phyloP scores from a whole-genome alignment of 1,140 invertebrate genomes.

The Elysia chlorotica region DNA sequence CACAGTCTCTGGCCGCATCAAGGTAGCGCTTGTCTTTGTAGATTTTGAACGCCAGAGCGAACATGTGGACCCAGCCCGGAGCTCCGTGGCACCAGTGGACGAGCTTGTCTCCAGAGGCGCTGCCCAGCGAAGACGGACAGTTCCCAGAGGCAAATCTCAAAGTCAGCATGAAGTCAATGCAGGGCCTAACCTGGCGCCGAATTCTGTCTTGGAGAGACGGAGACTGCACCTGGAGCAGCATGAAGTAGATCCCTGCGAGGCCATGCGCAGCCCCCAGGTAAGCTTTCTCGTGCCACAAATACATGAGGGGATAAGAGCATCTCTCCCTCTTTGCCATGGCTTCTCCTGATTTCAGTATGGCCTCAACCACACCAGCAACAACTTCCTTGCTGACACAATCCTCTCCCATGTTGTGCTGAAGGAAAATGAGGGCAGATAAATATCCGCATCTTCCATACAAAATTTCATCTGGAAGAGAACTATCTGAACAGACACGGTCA shows the following conservation, averaged over 20 bases:
- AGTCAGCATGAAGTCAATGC: conserved; percentile 70
- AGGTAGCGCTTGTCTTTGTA: conserved; percentile 79
- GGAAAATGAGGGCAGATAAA: conserved; percentile 70
- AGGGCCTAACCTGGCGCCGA: conserved; percentile 63
- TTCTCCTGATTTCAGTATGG: conserved; percentile 73
- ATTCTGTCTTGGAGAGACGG: conserved; percentile 32
- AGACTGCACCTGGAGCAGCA: conserved; percentile 73
- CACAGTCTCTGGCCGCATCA: conserved; percentile 73
- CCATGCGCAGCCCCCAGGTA: conserved; percentile 91
- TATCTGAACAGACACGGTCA: conserved; percentile 34
- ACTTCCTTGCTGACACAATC: neutral
- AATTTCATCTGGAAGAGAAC: conserved; percentile 76
- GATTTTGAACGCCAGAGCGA: conserved; percentile 75
- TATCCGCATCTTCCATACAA: conserved; percentile 85
- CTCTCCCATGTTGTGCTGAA: conserved; percentile 64
- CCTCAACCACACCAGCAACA: conserved; percentile 66
- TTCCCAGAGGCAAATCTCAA: conserved; percentile 77
- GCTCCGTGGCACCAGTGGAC: conserved; percentile 97
- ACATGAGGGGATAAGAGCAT: conserved; percentile 72
- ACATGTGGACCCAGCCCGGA: conserved; percentile 82
- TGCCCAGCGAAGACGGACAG: conserved; percentile 81
- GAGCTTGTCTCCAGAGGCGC: conserved; percentile 73
- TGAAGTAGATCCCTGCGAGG: conserved; percentile 80
- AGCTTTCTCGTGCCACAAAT: conserved; percentile 84
- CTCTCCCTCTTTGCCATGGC: conserved; percentile 58